A percentile compares a stretch with the other conserved stretches of the same genome.
Evolutionary conservation across 2,797 vertebrate genomes (phyloP).

Genomic region (Scolopax rusticola): DNA sequence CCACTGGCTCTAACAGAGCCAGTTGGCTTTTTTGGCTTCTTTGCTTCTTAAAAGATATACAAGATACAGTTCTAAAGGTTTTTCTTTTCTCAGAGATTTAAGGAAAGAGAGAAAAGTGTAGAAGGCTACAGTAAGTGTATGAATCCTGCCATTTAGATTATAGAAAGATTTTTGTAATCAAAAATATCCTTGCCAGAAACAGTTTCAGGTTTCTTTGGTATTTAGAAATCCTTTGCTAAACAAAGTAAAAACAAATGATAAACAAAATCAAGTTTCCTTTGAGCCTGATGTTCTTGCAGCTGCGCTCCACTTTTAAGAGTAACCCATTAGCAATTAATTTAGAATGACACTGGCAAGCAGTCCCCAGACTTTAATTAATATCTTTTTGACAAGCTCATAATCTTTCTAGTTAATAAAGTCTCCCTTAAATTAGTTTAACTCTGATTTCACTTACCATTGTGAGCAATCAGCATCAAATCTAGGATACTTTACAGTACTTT

Average conservation of each 20-base stretch:
- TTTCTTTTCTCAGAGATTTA: neutral
- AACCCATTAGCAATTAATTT: slow-evolving; percentile 67
- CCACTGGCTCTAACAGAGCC: neutral
- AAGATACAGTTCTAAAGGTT: neutral
- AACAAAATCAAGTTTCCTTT: slow-evolving; percentile 62
- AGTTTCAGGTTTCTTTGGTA: slow-evolving; percentile 44
- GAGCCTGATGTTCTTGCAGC: slow-evolving; percentile 62
- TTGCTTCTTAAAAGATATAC: neutral
- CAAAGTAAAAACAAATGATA: slow-evolving; percentile 66
- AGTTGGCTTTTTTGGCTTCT: neutral
- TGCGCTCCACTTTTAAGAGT: slow-evolving; percentile 63
- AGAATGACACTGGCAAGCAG: slow-evolving; percentile 62
- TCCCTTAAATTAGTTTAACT: slow-evolving; percentile 61
- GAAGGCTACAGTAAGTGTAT: neutral
- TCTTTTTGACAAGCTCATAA: slow-evolving; percentile 58
- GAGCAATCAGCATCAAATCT: neutral
- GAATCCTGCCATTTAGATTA: slow-evolving; percentile 20
- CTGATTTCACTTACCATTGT: slow-evolving; percentile 14
- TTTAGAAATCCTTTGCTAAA: slow-evolving; percentile 65
- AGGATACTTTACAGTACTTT: slow-evolving; percentile 6
- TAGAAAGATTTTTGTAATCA: slow-evolving; percentile 33
- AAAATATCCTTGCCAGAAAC: slow-evolving; percentile 47
- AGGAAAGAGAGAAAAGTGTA: neutral
- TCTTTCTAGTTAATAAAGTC: slow-evolving; percentile 54
- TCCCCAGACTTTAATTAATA: slow-evolving; percentile 66